Evolutionary conservation across 2,888 invertebrate species (phyloP).

Genomic region (Nephrotoma appendiculata): DNA sequence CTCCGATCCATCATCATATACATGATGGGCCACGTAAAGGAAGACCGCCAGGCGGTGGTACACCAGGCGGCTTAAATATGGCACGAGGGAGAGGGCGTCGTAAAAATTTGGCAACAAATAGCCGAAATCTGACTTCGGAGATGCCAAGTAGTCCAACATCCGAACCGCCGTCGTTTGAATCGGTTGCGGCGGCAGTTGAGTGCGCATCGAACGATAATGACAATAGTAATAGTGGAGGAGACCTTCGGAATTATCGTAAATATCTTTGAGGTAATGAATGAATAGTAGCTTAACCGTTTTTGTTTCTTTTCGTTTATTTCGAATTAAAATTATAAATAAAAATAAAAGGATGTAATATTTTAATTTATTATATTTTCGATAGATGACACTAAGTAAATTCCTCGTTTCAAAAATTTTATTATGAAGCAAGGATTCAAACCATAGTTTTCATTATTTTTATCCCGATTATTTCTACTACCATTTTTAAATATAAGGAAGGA

Average conservation of each 20-base stretch:
- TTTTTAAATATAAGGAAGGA: neutral
- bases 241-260: conserved; percentile 28
- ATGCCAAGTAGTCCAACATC: conserved; percentile 19
- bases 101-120: conserved; percentile 12
- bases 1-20: conserved; percentile 10
- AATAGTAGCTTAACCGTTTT: neutral
- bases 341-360: neutral
- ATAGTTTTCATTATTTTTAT: neutral
- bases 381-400: neutral
- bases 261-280: conserved; percentile 25
- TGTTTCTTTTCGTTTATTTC: neutral
- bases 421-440: neutral
- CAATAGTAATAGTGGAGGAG: conserved; percentile 9
- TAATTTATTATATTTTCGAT: neutral
- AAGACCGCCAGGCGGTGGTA: conserved; percentile 9
- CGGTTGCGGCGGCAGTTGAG: conserved; percentile 30
- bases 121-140: conserved; percentile 15
- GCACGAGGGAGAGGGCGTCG: conserved; percentile 24
- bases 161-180: conserved; percentile 32
- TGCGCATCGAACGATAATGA: conserved; percentile 17
- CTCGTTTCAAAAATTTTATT: neutral
- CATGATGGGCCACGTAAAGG: conserved; percentile 11
- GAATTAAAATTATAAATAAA: neutral
- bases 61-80: conserved; percentile 14
- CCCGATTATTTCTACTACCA: neutral